Evolutionary conservation across 2,797 vertebrate genomes (phyloP), one percentile per base, ranked within the genome.

Genomic region (Sebastes hopkinsi): DNA sequence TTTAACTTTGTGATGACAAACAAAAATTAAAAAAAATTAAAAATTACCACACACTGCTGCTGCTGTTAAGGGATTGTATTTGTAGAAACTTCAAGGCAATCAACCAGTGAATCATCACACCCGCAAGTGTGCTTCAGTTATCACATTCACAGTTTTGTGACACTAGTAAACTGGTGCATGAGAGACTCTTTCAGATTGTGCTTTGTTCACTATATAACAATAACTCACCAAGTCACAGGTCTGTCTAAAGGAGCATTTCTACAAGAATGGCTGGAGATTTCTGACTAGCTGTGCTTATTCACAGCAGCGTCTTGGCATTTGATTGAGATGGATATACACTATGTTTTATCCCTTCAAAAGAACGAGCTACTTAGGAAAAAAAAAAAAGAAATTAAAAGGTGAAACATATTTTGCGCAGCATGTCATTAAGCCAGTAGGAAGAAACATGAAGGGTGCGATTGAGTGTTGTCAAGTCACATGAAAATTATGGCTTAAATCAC

Each of bases 71-170:
- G 30, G 10, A 80, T 13, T 80, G 72, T 89, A 75, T 89, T 42
- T 78, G 55, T 62, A 72, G 25, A 62, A 72, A 82, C 22, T 50
- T 87, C 67, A 89, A 70, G 58, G 42, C 68, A 66, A 72, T 65
- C 42, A 82, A 69, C 27, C 72, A 59, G 46, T 72, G 16, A 70
- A 75, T 61, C 32, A 30, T 68, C 67, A 80, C 64, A 69, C 80
- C 76, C 77, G 65, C 79, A 82, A 85, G 87, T 88, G 89, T 68
- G 84, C 81, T 85, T 79, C 75, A 86, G 32, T 87, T 72, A 81
- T 80, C 75, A 84, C 65, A 85, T 91, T 93, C 92, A 94, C 89
- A 93, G 91, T 80, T 92, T 88, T 38, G 36, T 67, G 67, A 71
- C 75, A 81, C 34, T 66, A 67, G 55, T 34, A 66, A 65, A 74